Conservation (phyloP, 2,797 vertebrate species). For the Avahi laniger region DNA sequence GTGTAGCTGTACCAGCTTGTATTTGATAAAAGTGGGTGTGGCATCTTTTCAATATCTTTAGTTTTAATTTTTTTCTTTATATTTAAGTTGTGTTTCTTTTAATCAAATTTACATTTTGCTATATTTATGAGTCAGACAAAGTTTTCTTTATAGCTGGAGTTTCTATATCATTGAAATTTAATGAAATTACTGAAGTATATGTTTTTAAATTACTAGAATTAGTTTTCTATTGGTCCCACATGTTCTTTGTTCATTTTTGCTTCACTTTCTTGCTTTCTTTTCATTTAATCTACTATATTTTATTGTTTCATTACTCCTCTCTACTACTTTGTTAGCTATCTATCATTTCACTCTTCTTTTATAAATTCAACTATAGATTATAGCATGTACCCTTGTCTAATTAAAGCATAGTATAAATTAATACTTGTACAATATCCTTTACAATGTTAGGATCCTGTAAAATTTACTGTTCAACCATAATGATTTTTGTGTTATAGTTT, state of each 20-base stretch:
- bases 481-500: background rate
- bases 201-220: background rate
- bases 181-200: background rate
- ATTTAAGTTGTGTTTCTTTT: background rate
- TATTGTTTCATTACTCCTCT: background rate
- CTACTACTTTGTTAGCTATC: background rate
- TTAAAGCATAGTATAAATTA: background rate
- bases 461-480: background rate
- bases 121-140: background rate
- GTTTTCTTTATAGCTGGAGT: background rate
- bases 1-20: background rate
- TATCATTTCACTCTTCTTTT: background rate
- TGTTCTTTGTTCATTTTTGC: background rate
- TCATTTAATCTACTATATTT: background rate
- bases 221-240: background rate
- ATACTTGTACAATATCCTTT: background rate
- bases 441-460: background rate
- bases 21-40: background rate
- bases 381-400: background rate
- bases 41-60: background rate
- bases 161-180: background rate
- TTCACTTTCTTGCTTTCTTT: background rate
- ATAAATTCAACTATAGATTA: background rate
- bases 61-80: background rate
- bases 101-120: background rate